Evolutionary conservation across 2,113 vertebrate species (phyloP).

Genomic region (Cervus canadensis): DNA sequence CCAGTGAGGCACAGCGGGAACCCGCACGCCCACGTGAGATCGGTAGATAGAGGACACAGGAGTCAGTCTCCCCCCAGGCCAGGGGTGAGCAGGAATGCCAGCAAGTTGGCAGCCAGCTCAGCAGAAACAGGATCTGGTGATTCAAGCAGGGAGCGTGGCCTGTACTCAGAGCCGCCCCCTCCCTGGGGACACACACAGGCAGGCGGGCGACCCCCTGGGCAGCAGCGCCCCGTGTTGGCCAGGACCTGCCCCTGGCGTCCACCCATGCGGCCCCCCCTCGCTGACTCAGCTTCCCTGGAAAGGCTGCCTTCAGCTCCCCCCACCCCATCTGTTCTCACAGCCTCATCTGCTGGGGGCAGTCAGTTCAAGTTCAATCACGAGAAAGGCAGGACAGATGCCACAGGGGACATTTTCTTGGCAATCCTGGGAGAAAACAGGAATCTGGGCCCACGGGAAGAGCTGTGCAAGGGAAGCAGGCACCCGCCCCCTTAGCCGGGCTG

Average conservation of each 20-base stretch:
- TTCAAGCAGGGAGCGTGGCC: accelerated
- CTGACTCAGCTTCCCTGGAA: not conserved
- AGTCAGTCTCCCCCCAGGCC: accelerated
- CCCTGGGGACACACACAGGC: not conserved
- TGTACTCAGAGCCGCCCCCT: accelerated
- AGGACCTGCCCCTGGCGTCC: accelerated
- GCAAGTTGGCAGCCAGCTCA: accelerated
- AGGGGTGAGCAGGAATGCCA: accelerated
- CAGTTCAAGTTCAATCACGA: not conserved
- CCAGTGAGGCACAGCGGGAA: no score
- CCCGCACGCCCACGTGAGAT: accelerated
- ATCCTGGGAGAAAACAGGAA: not conserved
- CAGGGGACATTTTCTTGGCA: not conserved
- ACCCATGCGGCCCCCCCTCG: accelerated
- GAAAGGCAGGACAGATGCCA: not conserved
- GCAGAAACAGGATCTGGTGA: not conserved
- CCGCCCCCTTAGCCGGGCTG: accelerated
- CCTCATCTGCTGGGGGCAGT: not conserved
- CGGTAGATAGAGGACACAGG: accelerated
- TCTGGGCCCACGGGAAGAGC: not conserved
- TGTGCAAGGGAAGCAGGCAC: accelerated
- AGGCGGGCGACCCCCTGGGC: not conserved
- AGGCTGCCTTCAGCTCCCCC: not conserved
- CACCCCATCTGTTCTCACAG: not conserved
- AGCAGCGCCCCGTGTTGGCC: accelerated